Evolutionary conservation across 2,797 vertebrate genomes (phyloP).

Genomic region (Valencia hispanica): DNA sequence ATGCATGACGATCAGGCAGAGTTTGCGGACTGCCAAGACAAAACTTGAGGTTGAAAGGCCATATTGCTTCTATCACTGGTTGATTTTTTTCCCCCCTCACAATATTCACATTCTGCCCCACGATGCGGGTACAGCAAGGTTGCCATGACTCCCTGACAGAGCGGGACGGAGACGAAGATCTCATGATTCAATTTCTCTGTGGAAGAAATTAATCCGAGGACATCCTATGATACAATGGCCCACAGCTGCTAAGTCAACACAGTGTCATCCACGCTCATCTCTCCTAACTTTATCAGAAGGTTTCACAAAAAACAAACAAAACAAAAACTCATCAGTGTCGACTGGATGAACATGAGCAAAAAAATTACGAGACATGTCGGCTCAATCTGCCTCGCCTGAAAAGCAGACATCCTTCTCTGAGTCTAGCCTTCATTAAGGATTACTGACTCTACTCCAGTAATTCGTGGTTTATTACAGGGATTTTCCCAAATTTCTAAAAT

Average conservation of each 20-base stretch:
- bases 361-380: constrained; percentile 55
- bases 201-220: constrained; percentile 44
- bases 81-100: neutral
- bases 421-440: constrained; percentile 4
- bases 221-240: constrained; percentile 11
- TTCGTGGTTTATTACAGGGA: neutral
- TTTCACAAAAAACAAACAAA: constrained; percentile 5
- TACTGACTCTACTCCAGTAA: neutral
- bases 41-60: constrained; percentile 46
- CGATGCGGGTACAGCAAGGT: constrained; percentile 35
- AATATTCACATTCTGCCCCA: constrained; percentile 49
- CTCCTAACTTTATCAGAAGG: constrained; percentile 5
- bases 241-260: constrained; percentile 16
- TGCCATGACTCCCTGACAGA: constrained; percentile 55
- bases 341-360: constrained; percentile 22
- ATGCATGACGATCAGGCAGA: constrained; percentile 39
- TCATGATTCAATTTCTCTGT: constrained; percentile 43
- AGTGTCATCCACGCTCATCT: constrained; percentile 27
- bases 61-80: constrained; percentile 20
- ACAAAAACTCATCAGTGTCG: constrained; percentile 3
- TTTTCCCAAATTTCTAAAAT: too few species aligned
- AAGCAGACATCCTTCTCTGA: constrained; percentile 27
- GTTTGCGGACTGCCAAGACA: constrained; percentile 26
- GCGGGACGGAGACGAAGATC: constrained; percentile 40
- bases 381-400: constrained; percentile 41